Evolutionary conservation across 2,888 invertebrate genomes (phyloP).

Genomic region (Macrostomum cliftonense): DNA sequence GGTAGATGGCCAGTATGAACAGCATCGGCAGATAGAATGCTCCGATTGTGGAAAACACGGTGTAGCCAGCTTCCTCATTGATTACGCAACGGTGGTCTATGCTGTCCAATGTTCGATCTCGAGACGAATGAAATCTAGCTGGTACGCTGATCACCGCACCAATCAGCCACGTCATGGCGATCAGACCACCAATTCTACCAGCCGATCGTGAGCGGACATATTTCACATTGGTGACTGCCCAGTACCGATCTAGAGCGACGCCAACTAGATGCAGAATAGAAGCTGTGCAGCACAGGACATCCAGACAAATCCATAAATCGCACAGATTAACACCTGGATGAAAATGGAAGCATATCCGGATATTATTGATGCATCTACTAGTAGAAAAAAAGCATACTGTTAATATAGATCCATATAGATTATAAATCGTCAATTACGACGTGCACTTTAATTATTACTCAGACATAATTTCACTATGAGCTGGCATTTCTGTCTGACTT

Average conservation of each 20-base stretch:
- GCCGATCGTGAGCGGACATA: conserved; percentile 72
- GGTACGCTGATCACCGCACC: conserved; percentile 78
- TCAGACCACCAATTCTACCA: conserved; percentile 58
- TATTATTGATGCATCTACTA: no score
- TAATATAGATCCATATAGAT: no score
- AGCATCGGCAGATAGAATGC: conserved; percentile 89
- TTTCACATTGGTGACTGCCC: conserved; percentile 92
- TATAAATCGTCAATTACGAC: no score
- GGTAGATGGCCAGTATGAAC: conserved; percentile 80
- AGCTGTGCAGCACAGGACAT: conserved; percentile 89
- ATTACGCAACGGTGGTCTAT: conserved; percentile 59
- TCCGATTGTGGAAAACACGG: conserved; percentile 84
- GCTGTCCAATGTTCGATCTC: neutral
- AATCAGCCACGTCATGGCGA: conserved; percentile 72
- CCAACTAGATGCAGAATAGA: conserved; percentile 87
- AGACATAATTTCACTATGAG: no score
- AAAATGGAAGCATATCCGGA: no score
- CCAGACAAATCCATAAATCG: conserved; percentile 89
- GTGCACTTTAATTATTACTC: no score
- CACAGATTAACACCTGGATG: conserved; percentile 54
- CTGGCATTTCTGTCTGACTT: no score
- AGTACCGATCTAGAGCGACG: conserved; percentile 85
- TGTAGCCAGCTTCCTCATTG: conserved; percentile 63
- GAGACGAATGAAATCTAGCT: conserved; percentile 46
- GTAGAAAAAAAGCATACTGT: no score